Evolutionary conservation across 2,797 vertebrate species (phyloP), one percentile per base, ranked within the genome.

Genomic region (Cuniculus paca): DNA sequence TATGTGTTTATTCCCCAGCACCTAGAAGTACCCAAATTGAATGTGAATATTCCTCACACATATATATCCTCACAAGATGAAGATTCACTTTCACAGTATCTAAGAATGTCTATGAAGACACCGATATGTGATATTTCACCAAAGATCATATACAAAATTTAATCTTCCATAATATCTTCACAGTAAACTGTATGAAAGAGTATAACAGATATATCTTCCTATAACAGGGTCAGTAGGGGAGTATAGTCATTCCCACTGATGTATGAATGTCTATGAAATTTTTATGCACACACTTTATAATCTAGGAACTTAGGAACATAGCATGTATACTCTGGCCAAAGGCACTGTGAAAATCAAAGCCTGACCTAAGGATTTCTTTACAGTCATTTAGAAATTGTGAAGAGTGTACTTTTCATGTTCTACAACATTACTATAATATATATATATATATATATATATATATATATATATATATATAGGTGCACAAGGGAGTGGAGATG

Each of bases 231-330:
- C 28, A 48, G 56, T 20, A 91, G 22, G 17, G 36, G 39, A 83
- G 31, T 50, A 42, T 6, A 56, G 50, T 56, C 48, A 90, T 93
- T 65, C 6, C 48, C 42, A 78, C 14, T 94, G 83, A 96, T 60
- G 8, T 70, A 87, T 58, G 50, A 42, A 28, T 84, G 56, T 87
- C 34, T 95, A 77, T 87, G 52, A 81, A 82, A 95, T 83, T 84
- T 92, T 85, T 72, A 88, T 90, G 83, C 45, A 60, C 77, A 14
- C 34, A 26, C 39, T 93, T 81, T 88, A 80, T 90, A 96, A 85
- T 94, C 61, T 79, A 78, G 61, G 54, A 65, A 50, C 58, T 95
- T 68, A 81, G 83, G 93, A 90, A 89, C 52, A 86, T 4, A 84
- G 56, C 72, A 70, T 79, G 56, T 78, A 87, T 74, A 24, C 26